Base-by-base conservation (phyloP, 2,113 vertebrate genomes). In the Etia nguti region DNA sequence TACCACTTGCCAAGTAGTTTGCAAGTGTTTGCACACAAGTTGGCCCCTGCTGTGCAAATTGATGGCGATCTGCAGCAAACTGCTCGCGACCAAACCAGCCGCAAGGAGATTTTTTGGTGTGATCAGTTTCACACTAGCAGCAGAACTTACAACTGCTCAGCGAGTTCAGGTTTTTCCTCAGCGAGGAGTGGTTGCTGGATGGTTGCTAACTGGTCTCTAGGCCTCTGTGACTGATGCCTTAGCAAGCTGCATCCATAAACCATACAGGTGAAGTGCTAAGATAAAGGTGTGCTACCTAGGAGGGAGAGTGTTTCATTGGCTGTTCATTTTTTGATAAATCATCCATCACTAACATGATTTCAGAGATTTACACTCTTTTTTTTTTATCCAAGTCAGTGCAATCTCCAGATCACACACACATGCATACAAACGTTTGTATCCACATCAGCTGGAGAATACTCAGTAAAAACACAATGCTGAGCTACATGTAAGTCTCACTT, bases 41-140 rank as follows among this genome's bases (percentile, higher is more conserved):
- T 62, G 36, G 18, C 10, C 6, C 10, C 60, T 12, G 36, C n/a
- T 62, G 6, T n/a, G 31, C 10, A n/a, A 62, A n/a, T 20, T 62
- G 57, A 20, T 0, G 16, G 0, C 5, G 3, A 60, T 60, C 9
- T 60, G 9, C 57, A 60, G 29, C 0, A 60, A 60, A 34, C 29
- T 34, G 15, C 15, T 18, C 8, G 6, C 3, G 1, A 31, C 16
- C 57, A 60, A 60, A 60, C 31, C 57, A 60, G 57, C 57, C 34
- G 57, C 57, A 34, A 20, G 57, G 5, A 0, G 16, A 34, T 6
- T 20, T 34, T 60, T 60, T 20, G 34, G 16, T 10, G 29, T 31
- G 57, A 18, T 26, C 26, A 31, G 15, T 34, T 34, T 1, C 34
- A 34, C 16, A 34, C 5, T 2, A 34, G 1, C 59, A 60, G 2